Evolutionary conservation across 2,113 vertebrate genomes (phyloP).

Genomic region (Brachyhypopomus gauderio): DNA sequence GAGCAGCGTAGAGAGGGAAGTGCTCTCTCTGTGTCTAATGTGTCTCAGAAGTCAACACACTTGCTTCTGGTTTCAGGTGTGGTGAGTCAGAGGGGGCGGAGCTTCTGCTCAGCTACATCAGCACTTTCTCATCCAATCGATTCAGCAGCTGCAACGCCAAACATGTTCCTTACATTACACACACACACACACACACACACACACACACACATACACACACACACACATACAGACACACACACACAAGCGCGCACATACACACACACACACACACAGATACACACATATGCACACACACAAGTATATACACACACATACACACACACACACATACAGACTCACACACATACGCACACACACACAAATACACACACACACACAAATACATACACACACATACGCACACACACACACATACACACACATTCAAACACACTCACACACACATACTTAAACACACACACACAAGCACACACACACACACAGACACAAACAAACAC

Average conservation of each 20-base stretch:
- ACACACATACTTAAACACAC: constrained; percentile 1
- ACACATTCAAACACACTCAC: neutral
- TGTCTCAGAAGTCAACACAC: constrained; percentile 79
- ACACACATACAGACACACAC: neutral
- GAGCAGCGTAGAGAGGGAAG: constrained; percentile 46
- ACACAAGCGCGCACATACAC: neutral
- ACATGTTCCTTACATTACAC: constrained; percentile 58
- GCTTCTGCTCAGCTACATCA: constrained; percentile 72
- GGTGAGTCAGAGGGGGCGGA: constrained; percentile 72
- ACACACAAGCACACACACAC: neutral
- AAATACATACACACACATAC: neutral
- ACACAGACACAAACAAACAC: neutral
- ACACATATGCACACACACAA: neutral
- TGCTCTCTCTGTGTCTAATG: constrained; percentile 61
- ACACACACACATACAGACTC: neutral
- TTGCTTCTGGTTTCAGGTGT: constrained; percentile 78
- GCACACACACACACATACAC: neutral
- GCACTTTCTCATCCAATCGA: constrained; percentile 78
- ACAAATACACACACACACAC: neutral
- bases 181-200: constrained; percentile 1
- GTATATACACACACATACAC: neutral
- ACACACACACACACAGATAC: neutral
- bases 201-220: neutral
- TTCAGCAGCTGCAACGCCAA: constrained; percentile 74
- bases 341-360: constrained; percentile 1